phyloP scores from a whole-genome alignment of 2,888 invertebrate genomes.

The Selenia dentaria region DNA sequence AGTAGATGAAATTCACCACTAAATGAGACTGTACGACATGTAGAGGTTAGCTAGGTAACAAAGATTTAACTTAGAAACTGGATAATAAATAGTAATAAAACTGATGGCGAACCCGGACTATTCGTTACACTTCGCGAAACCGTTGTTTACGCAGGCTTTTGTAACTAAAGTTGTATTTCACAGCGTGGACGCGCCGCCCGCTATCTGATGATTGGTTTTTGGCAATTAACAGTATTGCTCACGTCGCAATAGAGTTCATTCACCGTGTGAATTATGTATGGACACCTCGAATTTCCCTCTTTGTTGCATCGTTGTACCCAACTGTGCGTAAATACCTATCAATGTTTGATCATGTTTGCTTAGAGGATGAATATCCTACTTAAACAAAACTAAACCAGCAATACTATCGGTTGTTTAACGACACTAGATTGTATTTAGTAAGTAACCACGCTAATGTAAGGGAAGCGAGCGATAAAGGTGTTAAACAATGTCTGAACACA shows the following conservation, averaged over 20 bases:
- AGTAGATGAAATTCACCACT: too few relatives aligned
- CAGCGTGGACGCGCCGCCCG: conserved; percentile 70
- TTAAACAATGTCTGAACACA: conserved; percentile 49
- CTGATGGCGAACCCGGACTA: conserved; percentile 22
- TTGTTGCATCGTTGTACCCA: conserved; percentile 61
- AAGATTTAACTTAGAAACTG: too few relatives aligned
- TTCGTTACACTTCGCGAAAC: conserved; percentile 29
- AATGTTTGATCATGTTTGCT: conserved; percentile 29
- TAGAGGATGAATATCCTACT: conserved; percentile 20
- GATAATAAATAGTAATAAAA: too few relatives aligned
- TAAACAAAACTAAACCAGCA: conserved; percentile 11
- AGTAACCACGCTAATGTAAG: conserved; percentile 33
- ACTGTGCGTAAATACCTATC: conserved; percentile 40
- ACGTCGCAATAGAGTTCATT: conserved; percentile 79
- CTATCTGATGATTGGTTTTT: conserved; percentile 85
- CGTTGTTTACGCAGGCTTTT: conserved; percentile 55
- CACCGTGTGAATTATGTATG: conserved; percentile 84
- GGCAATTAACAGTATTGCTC: conserved; percentile 84
- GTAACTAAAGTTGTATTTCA: conserved; percentile 81
- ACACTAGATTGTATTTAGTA: conserved; percentile 20
- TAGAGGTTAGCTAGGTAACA: too few relatives aligned
- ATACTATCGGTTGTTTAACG: not conserved
- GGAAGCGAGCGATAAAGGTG: conserved; percentile 45
- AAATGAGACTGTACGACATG: too few relatives aligned
- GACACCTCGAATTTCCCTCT: conserved; percentile 67